phyloP scores from a whole-genome alignment of 2,888 invertebrate genomes.

The Drosophila colorata region DNA sequence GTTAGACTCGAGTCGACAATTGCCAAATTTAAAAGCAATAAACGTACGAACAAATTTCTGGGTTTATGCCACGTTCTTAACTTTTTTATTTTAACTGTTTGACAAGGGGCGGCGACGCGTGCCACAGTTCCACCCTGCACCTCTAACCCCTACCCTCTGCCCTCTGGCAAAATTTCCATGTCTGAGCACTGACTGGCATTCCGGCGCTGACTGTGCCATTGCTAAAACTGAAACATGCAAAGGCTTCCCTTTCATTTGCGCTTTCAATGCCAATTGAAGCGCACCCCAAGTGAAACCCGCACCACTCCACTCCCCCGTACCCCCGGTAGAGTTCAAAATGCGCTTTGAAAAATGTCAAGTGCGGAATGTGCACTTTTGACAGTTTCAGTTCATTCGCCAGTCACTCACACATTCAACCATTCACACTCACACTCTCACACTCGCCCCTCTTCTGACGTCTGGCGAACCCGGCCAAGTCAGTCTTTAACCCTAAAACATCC shows the following conservation, averaged over 20 bases:
- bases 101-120: conserved; percentile 64
- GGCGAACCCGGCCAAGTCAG: conserved; percentile 35
- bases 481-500: conserved; percentile 59
- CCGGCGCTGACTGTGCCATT: conserved; percentile 61
- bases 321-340: conserved; percentile 63
- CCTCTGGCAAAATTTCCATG: conserved; percentile 18
- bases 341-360: conserved; percentile 81
- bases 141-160: neutral
- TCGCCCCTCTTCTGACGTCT: conserved; percentile 13
- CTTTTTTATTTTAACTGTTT: conserved; percentile 56
- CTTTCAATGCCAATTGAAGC: conserved; percentile 72
- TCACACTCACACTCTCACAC: neutral
- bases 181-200: conserved; percentile 53
- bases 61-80: conserved; percentile 59
- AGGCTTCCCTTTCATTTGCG: conserved; percentile 74
- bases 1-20: conserved; percentile 65
- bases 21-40: conserved; percentile 82
- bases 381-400: conserved; percentile 79
- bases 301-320: neutral
- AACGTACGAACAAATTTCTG: conserved; percentile 76
- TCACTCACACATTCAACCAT: conserved; percentile 41
- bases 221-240: conserved; percentile 53
- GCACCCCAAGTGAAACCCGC: conserved; percentile 25
- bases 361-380: conserved; percentile 83
- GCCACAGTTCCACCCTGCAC: conserved; percentile 23